Evolutionary conservation across 92 coral and sea anemone genomes (phyloP), one percentile per base, ranked within the genome.

Genomic region (Meandrina meandrites): DNA sequence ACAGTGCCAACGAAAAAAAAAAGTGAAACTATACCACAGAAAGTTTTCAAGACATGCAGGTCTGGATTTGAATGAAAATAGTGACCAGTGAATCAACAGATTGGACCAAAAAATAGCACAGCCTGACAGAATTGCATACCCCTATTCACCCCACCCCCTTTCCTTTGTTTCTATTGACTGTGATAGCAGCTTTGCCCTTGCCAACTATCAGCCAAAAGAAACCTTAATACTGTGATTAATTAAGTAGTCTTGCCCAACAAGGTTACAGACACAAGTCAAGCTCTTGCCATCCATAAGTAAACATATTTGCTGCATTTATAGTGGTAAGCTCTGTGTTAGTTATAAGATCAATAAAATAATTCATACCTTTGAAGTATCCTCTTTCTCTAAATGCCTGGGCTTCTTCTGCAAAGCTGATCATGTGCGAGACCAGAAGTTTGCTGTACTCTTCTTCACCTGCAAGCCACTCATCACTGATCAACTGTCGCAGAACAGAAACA

Each of bases 391-490:
- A 92, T 35, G 78, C 80, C 42, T 90, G 87, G 75, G 95, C 93
- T 71, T 92, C 95, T 67, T 84, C 87, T 36, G 51, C 58, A 50
- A 92, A 84, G 54, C 87, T 85, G 73, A 92, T 64, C 90, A 92
- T 80, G 47, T 90, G 90, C 47, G 95, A 90, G 73, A 85, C 88
- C 93, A 92, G 81, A 5, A 92, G 88, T 71, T 86, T 86, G 79
- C 87, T 40, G 74, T 92, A 92, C 77, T 84, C 89, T 27, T 87
- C 93, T 71, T 88, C 89, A 31, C 87, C 76, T 66, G 89, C 78
- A 58, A 83, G 81, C 95, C 93, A 92, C 84, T 92, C 95, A 50
- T 79, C 77, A 42, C 95, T 90, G 74, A 92, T 90, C 71, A 92
- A 28, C 82, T 90, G 90, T 22, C 91, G 89, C 68, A 92, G 80